Base-by-base conservation (phyloP, 2,797 vertebrate species). In the Pangasius larnaudii region DNA sequence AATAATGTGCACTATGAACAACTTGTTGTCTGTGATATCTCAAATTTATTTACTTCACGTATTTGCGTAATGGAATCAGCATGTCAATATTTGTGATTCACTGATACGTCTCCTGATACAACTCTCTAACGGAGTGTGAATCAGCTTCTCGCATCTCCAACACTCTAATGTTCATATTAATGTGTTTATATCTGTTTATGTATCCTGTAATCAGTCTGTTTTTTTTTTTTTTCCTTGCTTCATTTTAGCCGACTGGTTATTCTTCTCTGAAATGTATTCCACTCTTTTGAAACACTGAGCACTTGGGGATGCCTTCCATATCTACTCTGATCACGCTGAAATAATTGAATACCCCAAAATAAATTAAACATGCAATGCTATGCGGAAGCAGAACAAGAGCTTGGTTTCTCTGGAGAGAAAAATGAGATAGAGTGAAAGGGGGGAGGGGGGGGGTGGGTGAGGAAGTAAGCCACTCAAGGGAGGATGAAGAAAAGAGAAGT, bases 361-460 rank as follows among this genome's bases (percentile, higher is more conserved):
- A 92, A 92, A 94, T 85, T 91, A 89, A 93, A 94, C 92, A 89
- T 88, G 90, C 86, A 59, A 80, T 0, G 75, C 92, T 89, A 85
- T 94, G 91, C 84, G 85, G 92, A 93, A 75, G 36, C 24, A 92
- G 93, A 95, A 93, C 92, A 91, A 93, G 77, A 33, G 89, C 85
- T 88, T 0, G 80, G 80, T 88, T 93, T 86, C 91, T 30, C 19
- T 91, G 85, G 49, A 80, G 90, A 90, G 61, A 71, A 27, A 19
- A 85, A 89, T 89, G 53, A 89, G 78, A 19, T 61, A 83, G 86
- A 89, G 46, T 7, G 65, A 90, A 53, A 59, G n/a, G 89, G 89
- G 61, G 82, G 24, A 91, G 89, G 69, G 10, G 59, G 74, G 85
- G 86, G 42, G 42, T n/a, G 39, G 39, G 39, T 39, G 33, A 11